Evolutionary conservation across 1,140 invertebrate species (phyloP).

Genomic region (Aphidius gifuensis): DNA sequence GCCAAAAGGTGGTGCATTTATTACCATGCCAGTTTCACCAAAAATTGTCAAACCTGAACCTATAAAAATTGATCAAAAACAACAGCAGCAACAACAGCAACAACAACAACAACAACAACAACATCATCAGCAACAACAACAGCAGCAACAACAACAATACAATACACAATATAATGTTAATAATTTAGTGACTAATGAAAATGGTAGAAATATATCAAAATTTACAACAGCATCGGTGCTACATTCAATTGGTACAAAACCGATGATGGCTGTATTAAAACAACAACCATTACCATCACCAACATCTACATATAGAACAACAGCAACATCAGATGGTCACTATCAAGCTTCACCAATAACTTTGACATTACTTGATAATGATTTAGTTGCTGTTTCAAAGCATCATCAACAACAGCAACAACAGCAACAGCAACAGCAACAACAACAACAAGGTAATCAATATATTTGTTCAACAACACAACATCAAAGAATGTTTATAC

Average conservation of each 20-base stretch:
- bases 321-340: constrained; percentile 42
- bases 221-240: constrained; percentile 48
- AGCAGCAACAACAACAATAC: constrained; percentile 43
- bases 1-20: constrained; percentile 83
- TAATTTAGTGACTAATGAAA: constrained; percentile 48
- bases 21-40: constrained; percentile 73
- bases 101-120: too few species aligned
- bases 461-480: constrained; percentile 40
- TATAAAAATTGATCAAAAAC: constrained; percentile 40
- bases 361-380: constrained; percentile 50
- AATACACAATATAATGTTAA: constrained; percentile 49
- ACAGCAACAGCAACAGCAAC: too few species aligned
- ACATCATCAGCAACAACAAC: too few species aligned
- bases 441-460: constrained; percentile 44
- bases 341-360: constrained; percentile 45
- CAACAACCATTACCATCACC: constrained; percentile 51
- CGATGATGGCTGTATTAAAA: constrained; percentile 52
- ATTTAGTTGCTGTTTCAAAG: constrained; percentile 49
- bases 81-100: constrained; percentile 26
- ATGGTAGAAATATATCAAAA: constrained; percentile 46
- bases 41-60: constrained; percentile 54
- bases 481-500: constrained; percentile 45
- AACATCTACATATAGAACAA: constrained; percentile 47
- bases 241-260: constrained; percentile 51
- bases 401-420: constrained; percentile 36